Evolutionary conservation across 2,797 vertebrate species (phyloP), one percentile per base, ranked within the genome.

Genomic region (Balearica regulorum): DNA sequence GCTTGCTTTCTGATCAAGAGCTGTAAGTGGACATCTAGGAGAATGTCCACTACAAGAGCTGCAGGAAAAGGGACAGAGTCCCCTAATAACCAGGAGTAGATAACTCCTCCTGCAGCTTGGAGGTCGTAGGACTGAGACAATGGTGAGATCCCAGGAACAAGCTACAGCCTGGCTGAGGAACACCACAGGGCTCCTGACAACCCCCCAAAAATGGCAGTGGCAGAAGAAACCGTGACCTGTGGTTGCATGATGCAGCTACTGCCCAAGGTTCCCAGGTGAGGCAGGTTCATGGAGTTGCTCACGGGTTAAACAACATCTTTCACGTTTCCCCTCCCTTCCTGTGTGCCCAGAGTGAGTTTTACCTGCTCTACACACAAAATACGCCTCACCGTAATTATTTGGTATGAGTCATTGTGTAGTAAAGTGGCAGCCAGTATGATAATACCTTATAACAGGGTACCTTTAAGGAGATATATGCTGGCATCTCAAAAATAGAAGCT

Each of bases 291-390:
- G 7, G n/a, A 69, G 46, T 16, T 84, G 28, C 49, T 46, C n/a
- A 48, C 0, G 3, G 29, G 15, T 86, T 92, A 91, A 93, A 86
- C 33, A 77, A 48, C 9, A 28, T 58, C 58, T 31, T 7, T 54
- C 19, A 28, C 1, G 1, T 24, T 79, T 81, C 60, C 49, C 81
- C 77, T 87, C 70, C 90, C 88, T 95, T 97, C 83, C 88, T 90
- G 76, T 88, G 11, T 94, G 58, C 19, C 44, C 62, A 55, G 51
- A 83, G 72, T 55, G 41, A 83, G 28, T 66, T 91, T 80, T 82
- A 83, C 37, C 41, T 78, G 21, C 54, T 81, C 19, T 66, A 65
- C 44, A 89, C 51, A 85, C 18, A 80, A 55, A 90, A 41, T 53
- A 53, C 7, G 24, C 46, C 53, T 77, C 28, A 83, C 35, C 31